Percentiles rank a stretch among this genome's conserved stretches.
Evolutionary conservation across 2,113 vertebrate genomes (phyloP).

Genomic region (Eptesicus fuscus): DNA sequence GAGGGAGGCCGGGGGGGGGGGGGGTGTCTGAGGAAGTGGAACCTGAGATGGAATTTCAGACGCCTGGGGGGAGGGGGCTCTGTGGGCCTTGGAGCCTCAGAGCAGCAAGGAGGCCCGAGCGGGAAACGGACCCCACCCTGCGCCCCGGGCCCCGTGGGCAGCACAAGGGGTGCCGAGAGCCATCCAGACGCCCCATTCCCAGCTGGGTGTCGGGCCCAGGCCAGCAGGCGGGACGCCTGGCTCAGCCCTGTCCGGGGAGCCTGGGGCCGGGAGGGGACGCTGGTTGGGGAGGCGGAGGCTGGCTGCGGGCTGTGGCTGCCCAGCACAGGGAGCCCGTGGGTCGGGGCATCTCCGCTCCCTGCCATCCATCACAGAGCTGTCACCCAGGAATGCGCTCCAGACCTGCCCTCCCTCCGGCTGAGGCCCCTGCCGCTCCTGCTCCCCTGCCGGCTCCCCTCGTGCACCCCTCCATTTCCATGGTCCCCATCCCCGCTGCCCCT

Average conservation of each 20-base stretch:
- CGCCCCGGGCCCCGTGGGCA: background rate
- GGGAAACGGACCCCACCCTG: background rate
- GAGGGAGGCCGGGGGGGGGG: background rate
- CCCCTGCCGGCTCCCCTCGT: background rate
- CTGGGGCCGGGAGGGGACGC: no score
- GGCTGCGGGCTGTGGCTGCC: background rate
- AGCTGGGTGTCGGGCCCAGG: background rate
- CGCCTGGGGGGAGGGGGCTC: accelerated
- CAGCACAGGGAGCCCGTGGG: background rate
- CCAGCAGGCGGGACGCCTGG: background rate
- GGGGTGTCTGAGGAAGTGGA: background rate
- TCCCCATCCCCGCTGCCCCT: background rate
- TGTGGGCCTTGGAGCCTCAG: background rate
- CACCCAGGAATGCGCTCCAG: background rate
- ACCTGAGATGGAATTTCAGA: background rate
- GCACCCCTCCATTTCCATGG: accelerated
- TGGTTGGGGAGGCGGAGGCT: background rate
- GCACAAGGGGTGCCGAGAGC: background rate
- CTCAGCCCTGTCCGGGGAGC: background rate
- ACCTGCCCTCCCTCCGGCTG: background rate
- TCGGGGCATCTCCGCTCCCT: background rate
- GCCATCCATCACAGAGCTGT: background rate
- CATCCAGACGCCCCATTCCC: background rate
- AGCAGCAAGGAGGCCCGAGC: background rate
- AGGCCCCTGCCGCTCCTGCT: background rate